Evolutionary conservation across 2,797 vertebrate species (phyloP).

Genomic region (Clarias laeviceps): DNA sequence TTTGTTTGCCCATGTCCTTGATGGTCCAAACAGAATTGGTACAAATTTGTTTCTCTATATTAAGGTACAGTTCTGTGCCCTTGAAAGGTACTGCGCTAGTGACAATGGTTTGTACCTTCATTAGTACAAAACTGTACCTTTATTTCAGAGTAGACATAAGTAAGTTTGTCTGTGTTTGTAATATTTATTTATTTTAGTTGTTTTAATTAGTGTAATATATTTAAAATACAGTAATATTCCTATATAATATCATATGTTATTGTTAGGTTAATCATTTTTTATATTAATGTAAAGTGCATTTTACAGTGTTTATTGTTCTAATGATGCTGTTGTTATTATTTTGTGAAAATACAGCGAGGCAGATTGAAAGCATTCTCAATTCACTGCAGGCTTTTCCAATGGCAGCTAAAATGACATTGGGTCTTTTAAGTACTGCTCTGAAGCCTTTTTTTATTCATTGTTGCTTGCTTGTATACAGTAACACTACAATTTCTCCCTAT

Average conservation of each 20-base stretch:
- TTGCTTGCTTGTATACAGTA: background rate
- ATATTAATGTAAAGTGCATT: conserved; percentile 13
- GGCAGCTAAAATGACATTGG: no score
- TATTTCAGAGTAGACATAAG: conserved; percentile 10
- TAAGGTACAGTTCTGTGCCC: no score
- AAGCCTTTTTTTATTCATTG: background rate
- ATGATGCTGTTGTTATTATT: background rate
- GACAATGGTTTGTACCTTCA: no score
- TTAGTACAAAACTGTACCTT: no score
- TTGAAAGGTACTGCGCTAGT: no score
- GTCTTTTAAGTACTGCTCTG: no score
- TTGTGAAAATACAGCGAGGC: conserved; percentile 27
- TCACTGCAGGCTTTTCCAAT: no score
- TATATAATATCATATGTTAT: background rate
- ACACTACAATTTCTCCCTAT: background rate
- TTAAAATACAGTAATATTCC: background rate
- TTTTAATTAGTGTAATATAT: background rate
- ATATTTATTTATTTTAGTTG: background rate
- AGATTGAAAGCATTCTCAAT: conserved; percentile 20
- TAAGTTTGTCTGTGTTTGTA: conserved; percentile 19
- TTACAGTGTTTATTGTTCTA: background rate
- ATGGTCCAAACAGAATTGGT: no score
- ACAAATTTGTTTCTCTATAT: no score
- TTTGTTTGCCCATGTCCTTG: no score
- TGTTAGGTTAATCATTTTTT: background rate